These are phyloP conservation scores for Sminthopsis crassicaudata DNA, from an alignment of 2,113 vertebrate genomes.

Conservation along the genomic window DNA sequence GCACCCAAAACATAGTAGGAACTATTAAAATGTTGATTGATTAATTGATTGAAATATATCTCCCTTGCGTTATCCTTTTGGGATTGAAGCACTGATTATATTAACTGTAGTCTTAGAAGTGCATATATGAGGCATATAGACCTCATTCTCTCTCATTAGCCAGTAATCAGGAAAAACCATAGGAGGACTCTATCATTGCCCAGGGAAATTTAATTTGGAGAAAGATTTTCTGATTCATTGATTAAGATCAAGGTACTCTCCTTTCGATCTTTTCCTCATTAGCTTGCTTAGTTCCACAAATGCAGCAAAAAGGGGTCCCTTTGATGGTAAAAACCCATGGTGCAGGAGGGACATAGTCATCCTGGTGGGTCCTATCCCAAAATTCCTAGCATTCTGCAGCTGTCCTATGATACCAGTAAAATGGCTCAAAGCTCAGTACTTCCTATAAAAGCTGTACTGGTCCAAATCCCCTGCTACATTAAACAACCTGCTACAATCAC, in stretches of 20 bases:
- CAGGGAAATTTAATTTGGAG: background rate
- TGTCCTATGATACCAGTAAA: slow-evolving; percentile 66
- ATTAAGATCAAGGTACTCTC: background rate
- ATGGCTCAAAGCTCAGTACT: slow-evolving; percentile 34
- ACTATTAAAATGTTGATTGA: background rate
- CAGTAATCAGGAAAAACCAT: slow-evolving; percentile 37
- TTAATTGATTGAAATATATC: background rate
- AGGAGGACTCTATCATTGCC: background rate
- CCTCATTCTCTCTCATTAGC: slow-evolving; percentile 13
- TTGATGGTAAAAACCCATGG: slow-evolving; percentile 10
- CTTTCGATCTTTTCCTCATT: background rate
- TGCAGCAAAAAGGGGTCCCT: background rate
- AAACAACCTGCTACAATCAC: slow-evolving; percentile 29
- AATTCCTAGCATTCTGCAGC: slow-evolving; percentile 53
- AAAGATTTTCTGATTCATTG: slow-evolving; percentile 3
- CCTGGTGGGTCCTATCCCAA: background rate
- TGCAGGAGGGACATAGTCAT: slow-evolving; percentile 41
- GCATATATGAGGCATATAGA: background rate
- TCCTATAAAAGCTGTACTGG: slow-evolving; percentile 61
- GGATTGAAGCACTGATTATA: background rate
- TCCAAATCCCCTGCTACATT: slow-evolving; percentile 23
- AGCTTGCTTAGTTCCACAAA: background rate
- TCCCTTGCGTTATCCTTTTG: background rate
- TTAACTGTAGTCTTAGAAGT: background rate
- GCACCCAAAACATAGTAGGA: background rate